phyloP scores from a whole-genome alignment of 2,113 vertebrate genomes.

The Gavia stellata region DNA sequence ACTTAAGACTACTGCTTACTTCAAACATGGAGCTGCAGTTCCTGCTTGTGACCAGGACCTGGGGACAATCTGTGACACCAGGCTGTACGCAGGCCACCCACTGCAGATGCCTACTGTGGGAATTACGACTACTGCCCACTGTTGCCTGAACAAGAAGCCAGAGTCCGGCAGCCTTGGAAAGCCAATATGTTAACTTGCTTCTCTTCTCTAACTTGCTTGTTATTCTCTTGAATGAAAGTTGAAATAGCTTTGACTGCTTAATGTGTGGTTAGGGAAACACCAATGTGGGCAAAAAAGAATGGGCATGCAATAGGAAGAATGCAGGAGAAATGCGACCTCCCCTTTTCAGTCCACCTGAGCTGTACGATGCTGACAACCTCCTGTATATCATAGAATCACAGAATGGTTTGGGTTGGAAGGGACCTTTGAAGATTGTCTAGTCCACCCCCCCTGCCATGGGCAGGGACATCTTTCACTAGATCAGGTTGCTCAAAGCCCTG shows the following conservation, averaged over 20 bases:
- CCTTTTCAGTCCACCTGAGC: neutral
- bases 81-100: neutral
- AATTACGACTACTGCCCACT: fast-evolving
- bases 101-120: neutral
- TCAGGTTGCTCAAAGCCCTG: neutral
- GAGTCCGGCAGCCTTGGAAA: neutral
- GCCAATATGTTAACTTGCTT: neutral
- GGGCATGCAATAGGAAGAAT: neutral
- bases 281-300: neutral
- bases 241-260: neutral
- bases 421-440: neutral
- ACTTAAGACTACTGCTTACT: neutral
- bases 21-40: neutral
- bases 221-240: neutral
- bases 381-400: neutral
- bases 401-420: neutral
- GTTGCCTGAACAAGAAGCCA: neutral
- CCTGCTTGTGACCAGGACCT: neutral
- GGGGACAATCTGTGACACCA: neutral
- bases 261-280: neutral
- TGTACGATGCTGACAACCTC: neutral
- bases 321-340: neutral
- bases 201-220: neutral
- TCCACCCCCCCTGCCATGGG: neutral
- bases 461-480: neutral